Evolutionary conservation across 2,888 invertebrate species (phyloP).

Genomic region (Andrena bucephala): DNA sequence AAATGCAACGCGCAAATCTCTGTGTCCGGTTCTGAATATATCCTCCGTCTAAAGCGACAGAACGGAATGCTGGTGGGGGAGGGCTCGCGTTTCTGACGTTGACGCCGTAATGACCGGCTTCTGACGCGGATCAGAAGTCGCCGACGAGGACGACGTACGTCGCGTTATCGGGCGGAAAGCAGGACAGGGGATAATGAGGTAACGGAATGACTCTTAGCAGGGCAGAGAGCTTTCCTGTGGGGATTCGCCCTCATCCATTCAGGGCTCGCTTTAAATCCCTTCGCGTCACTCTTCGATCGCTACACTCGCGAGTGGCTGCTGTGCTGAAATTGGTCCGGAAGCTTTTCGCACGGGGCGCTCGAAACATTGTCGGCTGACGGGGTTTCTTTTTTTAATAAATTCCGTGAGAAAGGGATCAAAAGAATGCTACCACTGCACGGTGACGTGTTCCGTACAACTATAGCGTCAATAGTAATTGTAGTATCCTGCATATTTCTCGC

Average conservation of each 20-base stretch:
- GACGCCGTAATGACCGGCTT: conserved; percentile 37
- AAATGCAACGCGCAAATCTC: conserved; percentile 73
- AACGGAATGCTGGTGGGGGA: no score
- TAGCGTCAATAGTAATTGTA: no score
- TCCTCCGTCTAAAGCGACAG: conserved; percentile 18
- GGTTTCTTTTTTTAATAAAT: not conserved
- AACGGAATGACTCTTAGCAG: conserved; percentile 9
- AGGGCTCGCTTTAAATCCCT: conserved; percentile 10
- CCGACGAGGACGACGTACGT: not conserved
- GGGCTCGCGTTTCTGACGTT: conserved; percentile 1
- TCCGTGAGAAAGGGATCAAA: not conserved
- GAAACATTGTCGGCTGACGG: not conserved
- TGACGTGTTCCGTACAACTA: no score
- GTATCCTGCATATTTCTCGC: no score
- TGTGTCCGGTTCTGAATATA: conserved; percentile 62
- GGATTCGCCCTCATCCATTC: not conserved
- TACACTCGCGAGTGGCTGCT: conserved; percentile 3
- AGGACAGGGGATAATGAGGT: conserved; percentile 27
- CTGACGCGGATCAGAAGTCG: conserved; percentile 46
- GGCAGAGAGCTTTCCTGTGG: not conserved
- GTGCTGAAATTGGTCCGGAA: not conserved
- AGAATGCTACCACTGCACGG: not conserved
- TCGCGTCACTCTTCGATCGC: not conserved
- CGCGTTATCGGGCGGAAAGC: conserved; percentile 16
- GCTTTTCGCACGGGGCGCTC: not conserved